Conservation (phyloP, 2,113 vertebrate genomes). For the Antigone vipio region DNA sequence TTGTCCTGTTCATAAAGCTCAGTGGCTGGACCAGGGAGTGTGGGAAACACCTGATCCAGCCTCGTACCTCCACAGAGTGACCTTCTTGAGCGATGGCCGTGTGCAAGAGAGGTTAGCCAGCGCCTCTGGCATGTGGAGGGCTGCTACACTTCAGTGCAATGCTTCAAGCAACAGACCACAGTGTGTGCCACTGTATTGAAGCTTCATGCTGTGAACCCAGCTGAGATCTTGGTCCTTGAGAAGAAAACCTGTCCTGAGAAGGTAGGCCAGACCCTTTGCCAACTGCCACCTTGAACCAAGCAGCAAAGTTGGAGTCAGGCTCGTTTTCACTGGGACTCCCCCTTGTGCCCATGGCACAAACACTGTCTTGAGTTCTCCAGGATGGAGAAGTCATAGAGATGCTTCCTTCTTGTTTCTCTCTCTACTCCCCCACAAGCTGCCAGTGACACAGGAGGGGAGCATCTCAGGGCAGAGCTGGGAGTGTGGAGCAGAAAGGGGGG, state of each 20-base stretch:
- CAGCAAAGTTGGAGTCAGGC: not conserved
- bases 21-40: not conserved
- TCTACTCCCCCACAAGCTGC: not conserved
- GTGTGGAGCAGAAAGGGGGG: not conserved
- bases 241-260: not conserved
- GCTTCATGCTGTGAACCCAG: not conserved
- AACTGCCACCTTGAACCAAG: not conserved
- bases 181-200: not conserved
- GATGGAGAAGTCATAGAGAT: not conserved
- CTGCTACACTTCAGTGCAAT: not conserved
- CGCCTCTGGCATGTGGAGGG: fast-evolving
- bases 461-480: not conserved
- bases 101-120: not conserved
- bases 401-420: not conserved
- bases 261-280: not conserved
- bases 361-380: not conserved
- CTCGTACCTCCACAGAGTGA: not conserved
- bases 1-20: not conserved
- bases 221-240: not conserved
- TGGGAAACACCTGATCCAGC: not conserved
- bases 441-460: not conserved
- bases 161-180: not conserved
- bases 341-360: not conserved
- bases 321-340: fast-evolving
- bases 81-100: not conserved